Evolutionary conservation across 2,888 invertebrate species (phyloP).

Genomic region (Nephrotoma guestfalica): DNA sequence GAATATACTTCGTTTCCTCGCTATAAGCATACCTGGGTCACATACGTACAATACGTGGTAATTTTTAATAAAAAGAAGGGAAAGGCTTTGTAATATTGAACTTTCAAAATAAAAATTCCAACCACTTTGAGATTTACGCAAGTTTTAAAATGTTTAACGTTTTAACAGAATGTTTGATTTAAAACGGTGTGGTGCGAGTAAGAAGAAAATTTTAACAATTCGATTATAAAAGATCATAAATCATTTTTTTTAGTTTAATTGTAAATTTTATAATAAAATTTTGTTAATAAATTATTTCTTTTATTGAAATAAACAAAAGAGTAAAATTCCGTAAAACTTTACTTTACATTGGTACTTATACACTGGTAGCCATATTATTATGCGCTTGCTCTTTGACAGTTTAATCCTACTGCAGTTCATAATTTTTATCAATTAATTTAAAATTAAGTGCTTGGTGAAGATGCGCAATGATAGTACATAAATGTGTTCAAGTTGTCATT

Average conservation of each 20-base stretch:
- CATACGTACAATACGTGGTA: background rate
- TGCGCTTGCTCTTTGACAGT: too few species aligned
- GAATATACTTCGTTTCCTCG: background rate
- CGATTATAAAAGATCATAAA: background rate
- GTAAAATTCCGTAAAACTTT: background rate
- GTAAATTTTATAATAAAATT: background rate
- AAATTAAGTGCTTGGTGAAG: too few species aligned
- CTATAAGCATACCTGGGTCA: background rate
- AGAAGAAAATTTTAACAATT: background rate
- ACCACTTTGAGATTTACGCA: background rate
- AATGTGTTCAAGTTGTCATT: too few species aligned
- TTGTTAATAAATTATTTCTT: background rate
- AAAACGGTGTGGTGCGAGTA: background rate
- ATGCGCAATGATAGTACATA: too few species aligned
- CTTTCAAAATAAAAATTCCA: background rate
- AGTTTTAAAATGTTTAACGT: background rate
- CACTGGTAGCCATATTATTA: background rate
- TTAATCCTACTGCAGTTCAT: too few species aligned
- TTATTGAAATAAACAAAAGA: background rate
- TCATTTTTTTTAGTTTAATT: background rate
- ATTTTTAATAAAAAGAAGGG: background rate
- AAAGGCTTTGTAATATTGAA: background rate
- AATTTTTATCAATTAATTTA: too few species aligned
- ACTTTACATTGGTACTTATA: background rate
- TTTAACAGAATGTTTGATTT: background rate